Evolutionary conservation across 2,888 invertebrate genomes (phyloP), one percentile per base, ranked within the genome.

Genomic region (Acleris cristana): DNA sequence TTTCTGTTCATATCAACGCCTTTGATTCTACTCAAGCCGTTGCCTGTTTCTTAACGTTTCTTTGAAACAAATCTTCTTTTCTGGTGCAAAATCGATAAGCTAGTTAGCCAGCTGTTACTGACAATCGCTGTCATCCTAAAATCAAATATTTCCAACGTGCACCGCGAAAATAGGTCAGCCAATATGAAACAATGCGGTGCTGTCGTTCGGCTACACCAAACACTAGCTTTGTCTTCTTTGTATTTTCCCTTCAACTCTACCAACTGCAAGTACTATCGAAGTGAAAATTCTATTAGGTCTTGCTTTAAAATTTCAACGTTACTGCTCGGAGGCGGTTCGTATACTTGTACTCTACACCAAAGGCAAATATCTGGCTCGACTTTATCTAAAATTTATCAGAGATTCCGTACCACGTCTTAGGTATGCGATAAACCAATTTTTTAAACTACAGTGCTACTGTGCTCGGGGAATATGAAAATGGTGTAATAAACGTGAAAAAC

Each of bases 321-420:
- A 84, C 84, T 81, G 80, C 83, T 70, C 60, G 55, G 66, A 70
- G 70, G 61, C 65, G 61, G 70, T 56, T 69, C 70, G 63, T 64
- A 64, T 69, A 61, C 67, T 30, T 48, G 55, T 68, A 52, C 64
- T 65, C 66, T 78, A 76, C 73, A 73, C 76, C 75, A 71, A 76
- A 84, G 76, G 84, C 85, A 87, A 87, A 88, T 86, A 85, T 81
- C 76, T 71, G 73, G 76, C 79, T 80, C 77, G 74, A 75, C 75
- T 74, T 76, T 79, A 84, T 90, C 81, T 83, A 90, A 89, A 89
- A 90, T 90, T 87, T 87, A 90, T 86, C 87, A 80, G 81, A 83
- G 80, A 81, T 81, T 82, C 83, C 79, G 74, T 79, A 82, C 79
- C 80, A 79, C 80, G 79, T 85, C 78, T 74, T 72, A 78, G 76